Evolutionary conservation across 2,888 invertebrate species (phyloP).

Genomic region (Allacma fusca): DNA sequence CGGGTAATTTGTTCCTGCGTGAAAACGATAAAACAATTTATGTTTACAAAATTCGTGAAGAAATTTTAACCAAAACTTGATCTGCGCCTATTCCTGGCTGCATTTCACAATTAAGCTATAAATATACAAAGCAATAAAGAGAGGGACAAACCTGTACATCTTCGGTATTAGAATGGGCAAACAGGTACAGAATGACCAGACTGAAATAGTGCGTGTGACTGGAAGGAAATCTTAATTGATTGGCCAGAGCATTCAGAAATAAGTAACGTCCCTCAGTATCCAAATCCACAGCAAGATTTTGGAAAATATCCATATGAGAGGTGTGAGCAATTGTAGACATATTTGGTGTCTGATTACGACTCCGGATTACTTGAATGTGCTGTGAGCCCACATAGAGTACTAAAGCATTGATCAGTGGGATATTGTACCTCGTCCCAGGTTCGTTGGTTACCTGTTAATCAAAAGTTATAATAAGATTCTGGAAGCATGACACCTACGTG

Average conservation of each 20-base stretch:
- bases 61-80: too few species aligned
- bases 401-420: conserved; percentile 94
- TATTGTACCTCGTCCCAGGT: conserved; percentile 92
- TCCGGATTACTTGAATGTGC: conserved; percentile 89
- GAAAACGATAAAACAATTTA: too few species aligned
- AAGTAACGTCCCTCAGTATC: conserved; percentile 96
- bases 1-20: conserved; percentile 66
- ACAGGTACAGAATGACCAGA: conserved; percentile 94
- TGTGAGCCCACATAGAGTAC: conserved; percentile 97
- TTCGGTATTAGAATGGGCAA: conserved; percentile 96
- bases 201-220: conserved; percentile 99
- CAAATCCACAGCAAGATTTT: conserved; percentile 96
- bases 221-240: conserved; percentile 98
- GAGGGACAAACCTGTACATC: conserved; percentile 85
- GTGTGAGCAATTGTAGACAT: conserved; percentile 99
- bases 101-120: too few species aligned
- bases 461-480: too few species aligned
- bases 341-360: conserved; percentile 89
- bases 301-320: conserved; percentile 99
- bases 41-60: too few species aligned
- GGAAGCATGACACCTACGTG: too few species aligned
- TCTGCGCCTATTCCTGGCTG: too few species aligned
- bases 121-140: too few species aligned
- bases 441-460: conserved; percentile 74
- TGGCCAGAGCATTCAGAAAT: conserved; percentile 97